A percentile compares a stretch with the other conserved stretches of the same genome.
These are phyloP conservation scores for Neoaliturus tenellus DNA, from an alignment of 2,888 invertebrate species.

Conservation along the genomic window DNA sequence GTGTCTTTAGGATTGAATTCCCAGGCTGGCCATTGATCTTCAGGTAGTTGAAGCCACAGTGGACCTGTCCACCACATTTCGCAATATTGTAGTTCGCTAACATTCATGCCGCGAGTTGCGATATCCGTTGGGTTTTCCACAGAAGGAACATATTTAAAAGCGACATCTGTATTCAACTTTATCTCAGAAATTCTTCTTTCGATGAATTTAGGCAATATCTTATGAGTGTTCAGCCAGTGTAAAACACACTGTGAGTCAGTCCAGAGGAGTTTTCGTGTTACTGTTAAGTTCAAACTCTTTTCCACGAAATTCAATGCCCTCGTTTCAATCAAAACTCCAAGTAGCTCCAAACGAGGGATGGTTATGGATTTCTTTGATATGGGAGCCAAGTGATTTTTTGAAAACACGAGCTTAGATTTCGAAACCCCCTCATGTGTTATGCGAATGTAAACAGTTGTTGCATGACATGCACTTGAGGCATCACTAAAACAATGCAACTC, in stretches of 20 bases:
- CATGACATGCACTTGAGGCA: neutral
- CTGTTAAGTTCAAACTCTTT: neutral
- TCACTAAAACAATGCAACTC: neutral
- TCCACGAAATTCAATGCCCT: neutral
- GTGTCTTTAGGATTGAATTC: neutral
- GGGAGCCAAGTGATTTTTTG: neutral
- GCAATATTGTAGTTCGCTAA: neutral
- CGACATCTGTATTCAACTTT: neutral
- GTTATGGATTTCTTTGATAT: neutral
- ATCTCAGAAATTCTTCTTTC: conserved; percentile 25
- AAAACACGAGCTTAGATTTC: neutral
- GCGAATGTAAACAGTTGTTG: neutral
- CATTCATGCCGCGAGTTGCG: neutral
- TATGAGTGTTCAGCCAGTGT: neutral
- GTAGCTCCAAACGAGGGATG: neutral
- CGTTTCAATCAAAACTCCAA: conserved; percentile 6
- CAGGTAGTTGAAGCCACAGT: neutral
- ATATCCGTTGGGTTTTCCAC: conserved; percentile 13
- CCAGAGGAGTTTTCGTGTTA: neutral
- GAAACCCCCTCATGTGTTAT: neutral
- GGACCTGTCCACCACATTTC: conserved; percentile 17
- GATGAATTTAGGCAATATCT: conserved; percentile 1
- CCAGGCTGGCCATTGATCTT: conserved; percentile 22
- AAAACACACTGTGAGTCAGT: conserved; percentile 19
- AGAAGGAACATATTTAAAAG: neutral